Conservation (phyloP, 1,140 invertebrate species). For the Apis cerana region DNA sequence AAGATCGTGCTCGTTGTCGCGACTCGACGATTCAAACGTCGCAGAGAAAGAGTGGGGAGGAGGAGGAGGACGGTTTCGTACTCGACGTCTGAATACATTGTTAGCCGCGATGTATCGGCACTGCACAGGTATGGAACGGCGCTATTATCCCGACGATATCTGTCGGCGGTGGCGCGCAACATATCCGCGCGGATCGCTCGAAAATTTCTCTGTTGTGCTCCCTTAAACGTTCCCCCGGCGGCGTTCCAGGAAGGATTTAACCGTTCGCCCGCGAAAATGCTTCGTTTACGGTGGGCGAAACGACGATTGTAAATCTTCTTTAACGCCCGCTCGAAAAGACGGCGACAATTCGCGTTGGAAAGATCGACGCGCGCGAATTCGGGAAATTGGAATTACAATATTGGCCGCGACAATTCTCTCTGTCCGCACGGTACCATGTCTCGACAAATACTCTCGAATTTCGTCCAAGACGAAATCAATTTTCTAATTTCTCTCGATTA, state of each 20-base stretch:
- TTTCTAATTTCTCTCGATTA: too few relatives aligned
- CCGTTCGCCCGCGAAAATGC: constrained; percentile 60
- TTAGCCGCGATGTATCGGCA: constrained; percentile 26
- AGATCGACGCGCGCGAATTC: constrained; percentile 13
- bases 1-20: too few relatives aligned
- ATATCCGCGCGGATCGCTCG: constrained; percentile 44
- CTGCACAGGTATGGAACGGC: constrained; percentile 37
- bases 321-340: constrained; percentile 29
- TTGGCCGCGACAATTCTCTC: background rate
- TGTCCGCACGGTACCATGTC: too few relatives aligned
- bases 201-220: constrained; percentile 52
- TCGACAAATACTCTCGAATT: too few relatives aligned
- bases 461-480: too few relatives aligned
- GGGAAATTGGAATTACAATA: background rate
- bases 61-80: background rate
- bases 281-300: constrained; percentile 60
- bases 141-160: constrained; percentile 57
- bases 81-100: constrained; percentile 39
- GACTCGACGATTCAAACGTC: background rate
- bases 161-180: constrained; percentile 44
- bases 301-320: constrained; percentile 59
- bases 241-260: constrained; percentile 51
- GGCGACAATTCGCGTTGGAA: background rate
- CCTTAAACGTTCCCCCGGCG: constrained; percentile 58
- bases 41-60: background rate